Base-by-base conservation (phyloP, 1,140 invertebrate genomes). In the Hyles euphorbiae region DNA sequence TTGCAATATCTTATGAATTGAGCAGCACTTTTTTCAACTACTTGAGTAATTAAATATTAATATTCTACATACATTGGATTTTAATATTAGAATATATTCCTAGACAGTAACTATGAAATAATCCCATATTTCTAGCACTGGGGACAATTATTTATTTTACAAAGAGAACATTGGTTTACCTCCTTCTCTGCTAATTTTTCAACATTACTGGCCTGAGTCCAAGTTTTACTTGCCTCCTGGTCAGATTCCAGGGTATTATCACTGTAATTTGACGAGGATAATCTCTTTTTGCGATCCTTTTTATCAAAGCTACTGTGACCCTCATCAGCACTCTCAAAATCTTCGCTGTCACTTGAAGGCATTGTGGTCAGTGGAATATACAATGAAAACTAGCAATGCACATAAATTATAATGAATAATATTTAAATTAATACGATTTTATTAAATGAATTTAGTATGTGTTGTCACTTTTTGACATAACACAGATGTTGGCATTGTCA, bases 331-430 rank as follows among this genome's bases (percentile, higher is more conserved):
- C 92, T 93, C 70, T 93, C 92, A 76, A 94, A 94, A 75, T 91
- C 92, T 68, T 94, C 93, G 79, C 93, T 94, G 58, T 94, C 93
- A 58, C 93, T 94, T 6, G 92, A 91, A 74, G 92, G 91, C 93
- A 94, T 94, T 65, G 78, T 83, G 8, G 47, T 33, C 7, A 34
- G 8, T 3, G 32, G 8, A 52, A 40, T 5, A 40, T 40, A 40
- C 8, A 40, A 0, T 40, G 8, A 5, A 8, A 1, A 40, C 36
- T 40, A 40, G 22, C 22, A 22, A 22, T 22, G 22, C 22, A 22
- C 22, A 22, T 22, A 2, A 22, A 22, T 22, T 22, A 22, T 22
- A 22, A 22, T 22, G 22, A 22, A 22, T 1, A 1, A 22, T 22
- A 22, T 22, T 22, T 22, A 22, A 1, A 22, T 22, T 22, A 22